phyloP scores from a whole-genome alignment of 1,140 invertebrate species.

The Nephila pilipes region DNA sequence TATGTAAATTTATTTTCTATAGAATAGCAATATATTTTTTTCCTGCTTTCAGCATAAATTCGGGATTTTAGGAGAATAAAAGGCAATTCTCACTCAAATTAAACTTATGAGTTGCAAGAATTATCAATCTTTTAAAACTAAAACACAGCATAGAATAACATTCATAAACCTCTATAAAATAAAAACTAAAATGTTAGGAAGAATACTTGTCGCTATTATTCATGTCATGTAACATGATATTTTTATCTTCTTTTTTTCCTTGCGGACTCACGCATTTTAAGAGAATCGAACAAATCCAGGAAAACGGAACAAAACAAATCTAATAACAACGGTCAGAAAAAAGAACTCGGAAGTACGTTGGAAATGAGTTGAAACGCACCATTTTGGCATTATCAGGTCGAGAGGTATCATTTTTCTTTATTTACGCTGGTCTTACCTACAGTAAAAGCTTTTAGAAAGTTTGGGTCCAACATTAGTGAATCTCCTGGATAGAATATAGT shows the following conservation, averaged over 20 bases:
- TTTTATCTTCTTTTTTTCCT: neutral
- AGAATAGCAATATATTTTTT: too few relatives aligned
- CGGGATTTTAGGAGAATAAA: too few relatives aligned
- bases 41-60: too few relatives aligned
- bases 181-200: too few relatives aligned
- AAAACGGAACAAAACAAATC: neutral
- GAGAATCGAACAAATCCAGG: neutral
- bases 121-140: too few relatives aligned
- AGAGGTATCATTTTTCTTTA: conserved; percentile 67
- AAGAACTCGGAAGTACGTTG: neutral
- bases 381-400: conserved; percentile 45
- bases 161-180: too few relatives aligned
- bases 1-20: too few relatives aligned
- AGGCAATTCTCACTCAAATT: too few relatives aligned
- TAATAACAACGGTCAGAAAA: conserved; percentile 24
- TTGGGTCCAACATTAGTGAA: neutral
- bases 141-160: too few relatives aligned
- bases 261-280: conserved; percentile 18
- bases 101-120: too few relatives aligned
- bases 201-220: neutral
- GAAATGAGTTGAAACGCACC: conserved; percentile 5
- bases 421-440: conserved; percentile 35
- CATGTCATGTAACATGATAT: neutral
- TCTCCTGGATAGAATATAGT: neutral
- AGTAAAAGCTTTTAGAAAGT: conserved; percentile 73